Evolutionary conservation across 2,797 vertebrate species (phyloP), one percentile per base, ranked within the genome.

Genomic region (Aeoliscus strigatus): DNA sequence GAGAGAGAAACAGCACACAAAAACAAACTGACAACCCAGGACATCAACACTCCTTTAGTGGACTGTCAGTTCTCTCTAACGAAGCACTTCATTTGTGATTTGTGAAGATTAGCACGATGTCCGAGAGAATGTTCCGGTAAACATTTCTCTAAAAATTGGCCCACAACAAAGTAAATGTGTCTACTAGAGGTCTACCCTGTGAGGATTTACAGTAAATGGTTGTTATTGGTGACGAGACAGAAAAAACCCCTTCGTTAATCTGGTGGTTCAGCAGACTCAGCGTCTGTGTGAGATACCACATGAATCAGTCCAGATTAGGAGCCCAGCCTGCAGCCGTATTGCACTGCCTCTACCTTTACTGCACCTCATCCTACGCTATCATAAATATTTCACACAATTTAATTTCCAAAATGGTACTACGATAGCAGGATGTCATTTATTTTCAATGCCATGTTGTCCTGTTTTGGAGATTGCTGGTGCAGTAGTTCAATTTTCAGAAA

Each of bases 311-410:
- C 17, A 47, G 58, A 41, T 56, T 56, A 37, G 0, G 1, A 41
- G 39, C 26, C 37, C 37, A 3, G 46, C 35, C 51, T 30, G 37
- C 48, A 51, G 58, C 43, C 27, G 5, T 33, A 7, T 45, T 26
- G 8, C 40, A 39, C 35, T 31, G 18, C 1, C 27, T 8, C 26
- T 30, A 29, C 28, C 16, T 58, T 60, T 21, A 31, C 46, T 10
- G 27, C 35, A 35, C 29, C 55, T 27, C 38, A 11, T 67, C 51
- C 37, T 23, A 26, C 38, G 44, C 2, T 29, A 59, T 47, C 49
- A 57, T 72, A 68, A 72, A 76, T 69, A 73, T 67, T 69, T 57
- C 18, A 46, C 46, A 45, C 43, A 59, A 51, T 64, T 68, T 74
- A 58, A 68, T 74, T 70, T 71, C 65, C 15, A 39, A 67, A 63